These are phyloP conservation scores for Pitangus sulphuratus DNA, from an alignment of 2,797 vertebrate genomes.

Conservation along the genomic window DNA sequence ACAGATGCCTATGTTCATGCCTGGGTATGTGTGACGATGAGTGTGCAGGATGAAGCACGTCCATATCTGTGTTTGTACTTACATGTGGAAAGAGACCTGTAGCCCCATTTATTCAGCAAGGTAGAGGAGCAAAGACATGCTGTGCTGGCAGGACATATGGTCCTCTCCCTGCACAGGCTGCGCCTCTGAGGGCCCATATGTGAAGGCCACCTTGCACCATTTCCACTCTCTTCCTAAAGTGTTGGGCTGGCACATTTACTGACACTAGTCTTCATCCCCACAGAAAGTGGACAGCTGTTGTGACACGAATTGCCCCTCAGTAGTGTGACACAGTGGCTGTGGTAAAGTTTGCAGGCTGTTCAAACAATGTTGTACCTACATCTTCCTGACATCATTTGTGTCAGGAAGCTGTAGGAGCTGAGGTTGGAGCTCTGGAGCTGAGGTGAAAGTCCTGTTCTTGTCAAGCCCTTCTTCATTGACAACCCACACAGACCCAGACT, in stretches of 20 bases:
- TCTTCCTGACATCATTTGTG: neutral
- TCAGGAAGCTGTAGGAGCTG: too few species aligned
- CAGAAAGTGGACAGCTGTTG: neutral
- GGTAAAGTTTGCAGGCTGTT: neutral
- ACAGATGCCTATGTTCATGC: neutral
- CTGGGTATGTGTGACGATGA: neutral
- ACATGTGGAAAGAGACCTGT: neutral
- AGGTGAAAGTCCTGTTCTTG: neutral
- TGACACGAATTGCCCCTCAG: accelerated
- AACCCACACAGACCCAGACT: neutral
- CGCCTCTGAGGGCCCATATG: neutral
- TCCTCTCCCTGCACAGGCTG: neutral
- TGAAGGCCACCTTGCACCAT: neutral
- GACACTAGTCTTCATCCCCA: accelerated
- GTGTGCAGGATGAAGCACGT: neutral
- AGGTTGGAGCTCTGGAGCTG: neutral
- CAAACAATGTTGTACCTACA: too few species aligned
- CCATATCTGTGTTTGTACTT: neutral
- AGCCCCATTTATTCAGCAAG: neutral
- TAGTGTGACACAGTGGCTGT: neutral
- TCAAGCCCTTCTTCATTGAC: neutral
- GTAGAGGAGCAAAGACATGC: neutral
- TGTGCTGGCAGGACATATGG: neutral
- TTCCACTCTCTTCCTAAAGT: neutral
- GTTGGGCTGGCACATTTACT: neutral